These are phyloP conservation scores for Leptopilina drosophilae DNA, from an alignment of 2,888 invertebrate genomes.

Conservation along the genomic window DNA sequence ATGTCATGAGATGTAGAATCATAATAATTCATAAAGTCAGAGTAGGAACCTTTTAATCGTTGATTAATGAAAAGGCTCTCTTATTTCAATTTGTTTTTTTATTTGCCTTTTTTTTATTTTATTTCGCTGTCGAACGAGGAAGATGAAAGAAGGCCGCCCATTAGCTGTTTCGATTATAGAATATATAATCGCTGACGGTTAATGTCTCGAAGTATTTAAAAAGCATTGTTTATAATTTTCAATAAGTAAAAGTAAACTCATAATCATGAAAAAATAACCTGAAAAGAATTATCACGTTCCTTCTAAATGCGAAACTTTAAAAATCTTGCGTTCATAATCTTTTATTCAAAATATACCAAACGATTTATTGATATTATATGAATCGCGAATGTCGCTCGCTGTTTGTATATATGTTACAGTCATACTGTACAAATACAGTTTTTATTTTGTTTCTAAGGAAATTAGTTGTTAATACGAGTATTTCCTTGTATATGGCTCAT, in stretches of 20 bases:
- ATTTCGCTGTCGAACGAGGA: conserved; percentile 14
- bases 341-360: too few relatives aligned
- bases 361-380: too few relatives aligned
- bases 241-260: too few relatives aligned
- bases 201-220: too few relatives aligned
- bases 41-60: conserved; percentile 71
- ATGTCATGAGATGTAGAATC: conserved; percentile 76
- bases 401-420: background rate
- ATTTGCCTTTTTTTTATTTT: conserved; percentile 42
- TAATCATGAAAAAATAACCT: too few relatives aligned
- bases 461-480: conserved; percentile 30
- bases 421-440: background rate
- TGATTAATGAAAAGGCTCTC: conserved; percentile 75
- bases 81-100: conserved; percentile 49
- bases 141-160: background rate
- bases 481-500: conserved; percentile 26
- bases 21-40: conserved; percentile 76
- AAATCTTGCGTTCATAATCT: too few relatives aligned
- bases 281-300: too few relatives aligned
- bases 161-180: too few relatives aligned
- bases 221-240: too few relatives aligned
- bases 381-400: background rate
- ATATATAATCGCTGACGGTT: too few relatives aligned
- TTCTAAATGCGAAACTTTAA: too few relatives aligned
- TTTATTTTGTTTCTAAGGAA: conserved; percentile 17